Conservation (phyloP, 1,140 invertebrate species). For the Drosophila ironensis region DNA sequence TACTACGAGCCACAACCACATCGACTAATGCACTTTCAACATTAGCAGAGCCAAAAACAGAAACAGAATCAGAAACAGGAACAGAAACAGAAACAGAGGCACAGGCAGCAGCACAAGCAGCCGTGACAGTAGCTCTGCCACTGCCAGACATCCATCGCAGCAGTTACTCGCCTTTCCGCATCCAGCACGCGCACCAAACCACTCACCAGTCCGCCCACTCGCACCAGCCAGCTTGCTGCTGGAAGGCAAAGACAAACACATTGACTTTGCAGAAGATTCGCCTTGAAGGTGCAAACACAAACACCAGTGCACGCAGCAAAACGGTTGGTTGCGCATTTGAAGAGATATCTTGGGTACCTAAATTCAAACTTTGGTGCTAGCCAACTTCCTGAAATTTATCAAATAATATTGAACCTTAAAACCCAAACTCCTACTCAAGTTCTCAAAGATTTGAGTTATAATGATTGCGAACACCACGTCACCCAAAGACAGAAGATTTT, state of each 20-base stretch:
- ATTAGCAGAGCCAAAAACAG: conserved; percentile 11
- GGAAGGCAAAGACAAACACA: conserved; percentile 76
- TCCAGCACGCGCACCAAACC: conserved; percentile 61
- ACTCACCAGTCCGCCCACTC: background rate
- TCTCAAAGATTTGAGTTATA: no score
- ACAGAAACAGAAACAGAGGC: background rate
- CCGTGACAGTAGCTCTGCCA: background rate
- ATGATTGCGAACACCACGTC: no score
- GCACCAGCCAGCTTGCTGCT: background rate
- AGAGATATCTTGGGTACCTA: no score
- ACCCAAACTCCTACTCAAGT: no score
- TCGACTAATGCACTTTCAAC: conserved; percentile 58
- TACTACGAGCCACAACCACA: conserved; percentile 50
- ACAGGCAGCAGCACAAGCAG: background rate
- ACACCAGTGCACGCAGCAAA: conserved; percentile 26
- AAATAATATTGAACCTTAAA: no score
- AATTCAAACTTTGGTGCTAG: no score
- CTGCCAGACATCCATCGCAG: conserved; percentile 17
- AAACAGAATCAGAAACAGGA: no score
- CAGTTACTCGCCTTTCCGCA: conserved; percentile 39
- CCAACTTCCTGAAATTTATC: background rate
- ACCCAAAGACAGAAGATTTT: no score
- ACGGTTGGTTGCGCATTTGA: background rate
- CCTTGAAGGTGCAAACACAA: conserved; percentile 64
- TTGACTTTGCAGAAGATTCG: conserved; percentile 53